Conservation (phyloP, 2,113 vertebrate species). For the Paraplagusia blochii region DNA sequence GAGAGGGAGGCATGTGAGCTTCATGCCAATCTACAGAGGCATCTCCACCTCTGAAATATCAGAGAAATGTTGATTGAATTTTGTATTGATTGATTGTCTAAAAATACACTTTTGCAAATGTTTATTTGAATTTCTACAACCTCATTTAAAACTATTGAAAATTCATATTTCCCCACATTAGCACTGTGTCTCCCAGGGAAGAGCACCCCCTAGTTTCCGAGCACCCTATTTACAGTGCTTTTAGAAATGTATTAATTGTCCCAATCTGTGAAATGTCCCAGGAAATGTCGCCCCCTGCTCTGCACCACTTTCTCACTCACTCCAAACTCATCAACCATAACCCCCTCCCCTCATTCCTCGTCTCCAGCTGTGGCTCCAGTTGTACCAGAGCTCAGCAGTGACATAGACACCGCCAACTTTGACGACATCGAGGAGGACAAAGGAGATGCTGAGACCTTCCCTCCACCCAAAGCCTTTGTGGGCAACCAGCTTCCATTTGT, state of each 20-base stretch:
- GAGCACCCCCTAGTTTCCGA: too few relatives aligned
- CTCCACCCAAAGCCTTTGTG: constrained; percentile 91
- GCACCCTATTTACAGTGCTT: background rate
- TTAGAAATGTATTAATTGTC: constrained; percentile 8
- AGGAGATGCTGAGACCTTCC: constrained; percentile 88
- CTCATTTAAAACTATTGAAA: too few relatives aligned
- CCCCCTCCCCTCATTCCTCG: constrained; percentile 30
- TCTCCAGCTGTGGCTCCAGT: constrained; percentile 91
- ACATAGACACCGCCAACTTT: constrained; percentile 96
- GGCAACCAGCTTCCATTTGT: constrained; percentile 98
- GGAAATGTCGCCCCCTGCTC: constrained; percentile 5
- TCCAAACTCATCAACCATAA: constrained; percentile 14
- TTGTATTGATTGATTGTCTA: too few relatives aligned
- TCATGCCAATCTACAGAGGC: constrained; percentile 50
- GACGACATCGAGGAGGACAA: constrained; percentile 95
- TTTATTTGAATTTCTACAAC: too few relatives aligned
- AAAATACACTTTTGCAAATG: too few relatives aligned
- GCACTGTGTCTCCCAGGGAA: too few relatives aligned
- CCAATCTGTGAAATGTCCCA: background rate
- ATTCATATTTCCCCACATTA: too few relatives aligned
- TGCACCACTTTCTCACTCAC: constrained; percentile 8
- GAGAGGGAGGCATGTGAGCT: constrained; percentile 53
- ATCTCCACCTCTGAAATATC: constrained; percentile 19
- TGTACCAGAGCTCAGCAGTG: constrained; percentile 92
- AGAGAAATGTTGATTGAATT: too few relatives aligned